Evolutionary conservation across 1,140 invertebrate genomes (phyloP).

Genomic region (Saccostrea glomerata): DNA sequence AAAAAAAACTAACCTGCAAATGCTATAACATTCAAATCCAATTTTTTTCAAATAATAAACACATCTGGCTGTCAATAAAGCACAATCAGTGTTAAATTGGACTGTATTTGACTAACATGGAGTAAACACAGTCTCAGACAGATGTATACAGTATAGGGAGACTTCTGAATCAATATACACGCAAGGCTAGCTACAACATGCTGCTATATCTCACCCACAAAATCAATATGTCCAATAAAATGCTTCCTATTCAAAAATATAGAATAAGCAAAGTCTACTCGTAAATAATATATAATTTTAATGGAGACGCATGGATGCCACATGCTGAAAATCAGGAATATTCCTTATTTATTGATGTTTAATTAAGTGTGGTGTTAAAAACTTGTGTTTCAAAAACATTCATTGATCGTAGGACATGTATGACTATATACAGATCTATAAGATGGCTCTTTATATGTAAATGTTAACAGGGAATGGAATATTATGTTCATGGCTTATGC

Average conservation of each 20-base stretch:
- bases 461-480: no score
- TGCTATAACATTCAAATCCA: background rate
- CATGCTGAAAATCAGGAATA: background rate
- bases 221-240: slow-evolving; percentile 27
- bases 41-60: background rate
- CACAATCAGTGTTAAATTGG: slow-evolving; percentile 8
- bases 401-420: no score
- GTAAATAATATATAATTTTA: background rate
- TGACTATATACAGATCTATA: no score
- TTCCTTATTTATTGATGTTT: background rate
- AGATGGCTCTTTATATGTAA: no score
- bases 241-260: slow-evolving; percentile 16
- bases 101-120: background rate
- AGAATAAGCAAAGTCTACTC: background rate
- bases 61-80: slow-evolving; percentile 3
- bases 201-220: background rate
- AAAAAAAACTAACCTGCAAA: background rate
- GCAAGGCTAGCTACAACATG: background rate
- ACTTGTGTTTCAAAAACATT: no score
- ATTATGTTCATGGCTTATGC: no score
- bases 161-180: background rate
- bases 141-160: slow-evolving; percentile 14
- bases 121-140: background rate
- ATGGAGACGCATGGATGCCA: background rate
- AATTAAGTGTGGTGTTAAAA: no score